Evolutionary conservation across 2,888 invertebrate species (phyloP), one percentile per base, ranked within the genome.

Genomic region (Meganola albula): DNA sequence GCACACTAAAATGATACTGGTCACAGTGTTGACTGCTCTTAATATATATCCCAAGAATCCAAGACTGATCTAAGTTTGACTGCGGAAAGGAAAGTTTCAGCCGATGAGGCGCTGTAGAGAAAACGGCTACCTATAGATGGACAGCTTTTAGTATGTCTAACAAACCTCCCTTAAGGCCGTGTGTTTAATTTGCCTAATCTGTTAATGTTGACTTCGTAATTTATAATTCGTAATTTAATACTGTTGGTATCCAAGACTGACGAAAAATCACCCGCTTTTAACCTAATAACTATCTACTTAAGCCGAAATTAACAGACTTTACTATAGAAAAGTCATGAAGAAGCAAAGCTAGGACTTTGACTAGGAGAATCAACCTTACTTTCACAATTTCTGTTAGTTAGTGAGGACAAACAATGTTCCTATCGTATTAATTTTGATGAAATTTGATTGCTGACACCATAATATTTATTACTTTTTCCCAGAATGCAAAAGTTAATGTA

Each of bases 71-170:
- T 74, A 79, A 78, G 80, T 82, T 83, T 77, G 75, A 75, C 73
- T 79, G 71, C 54, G 74, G 77, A 77, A 76, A 74, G 79, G 73
- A 80, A 83, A 83, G 74, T 82, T 82, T 75, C 58, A 62, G 60
- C 73, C 71, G 70, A 74, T 72, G 77, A 75, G 72, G 66, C 69
- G 56, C 48, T 66, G 65, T 64, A 74, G 73, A 78, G 75, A 76
- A 78, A 72, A 64, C 62, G 63, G 59, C 70, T 72, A 70, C 63
- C 72, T 70, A 68, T 64, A 71, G 53, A 51, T 49, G 62, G 48
- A 55, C 58, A 63, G 60, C 63, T 65, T 72, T 68, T 74, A 76
- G 74, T 75, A 67, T n/a, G n/a, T n/a, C n/a, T n/a, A 64, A 63
- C 59, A 43, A 58, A 56, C 58, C 58, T 55, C 63, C 63, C 53